Percentiles rank a stretch among this genome's conserved stretches.
These are phyloP conservation scores for Aphelenchoides bicaudatus DNA, from an alignment of 2,888 invertebrate genomes.

Conservation along the genomic window DNA sequence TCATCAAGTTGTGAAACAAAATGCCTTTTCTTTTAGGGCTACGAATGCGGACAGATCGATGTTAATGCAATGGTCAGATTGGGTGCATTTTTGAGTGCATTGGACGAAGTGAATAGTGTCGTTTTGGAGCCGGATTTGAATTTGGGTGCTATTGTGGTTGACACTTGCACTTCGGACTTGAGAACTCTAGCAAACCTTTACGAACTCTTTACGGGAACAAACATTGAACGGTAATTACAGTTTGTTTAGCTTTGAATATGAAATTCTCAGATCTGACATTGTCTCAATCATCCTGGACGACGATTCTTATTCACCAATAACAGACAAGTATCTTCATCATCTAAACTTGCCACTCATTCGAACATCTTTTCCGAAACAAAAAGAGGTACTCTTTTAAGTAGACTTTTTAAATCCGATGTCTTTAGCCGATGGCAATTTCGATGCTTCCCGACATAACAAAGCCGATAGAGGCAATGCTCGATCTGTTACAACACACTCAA, in stretches of 20 bases:
- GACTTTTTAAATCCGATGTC: constrained; percentile 13
- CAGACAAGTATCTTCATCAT: constrained; percentile 43
- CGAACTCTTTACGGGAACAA: constrained; percentile 51
- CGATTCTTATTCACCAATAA: constrained; percentile 45
- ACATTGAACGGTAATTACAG: too few relatives aligned
- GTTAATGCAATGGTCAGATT: constrained; percentile 49
- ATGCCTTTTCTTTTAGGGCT: constrained; percentile 35
- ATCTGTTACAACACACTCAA: constrained; percentile 39
- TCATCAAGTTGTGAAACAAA: constrained; percentile 13
- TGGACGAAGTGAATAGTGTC: constrained; percentile 37
- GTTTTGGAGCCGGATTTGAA: constrained; percentile 32
- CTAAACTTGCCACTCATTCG: constrained; percentile 47
- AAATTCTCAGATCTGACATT: constrained; percentile 39
- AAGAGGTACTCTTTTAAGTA: constrained; percentile 20
- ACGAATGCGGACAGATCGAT: constrained; percentile 52
- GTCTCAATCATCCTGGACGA: constrained; percentile 53
- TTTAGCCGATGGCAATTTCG: constrained; percentile 40
- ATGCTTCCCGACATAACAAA: constrained; percentile 39
- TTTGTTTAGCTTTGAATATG: constrained; percentile 3
- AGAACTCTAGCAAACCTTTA: constrained; percentile 53
- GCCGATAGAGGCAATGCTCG: constrained; percentile 42
- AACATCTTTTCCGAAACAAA: constrained; percentile 39
- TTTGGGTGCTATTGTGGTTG: constrained; percentile 49
- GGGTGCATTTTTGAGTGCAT: constrained; percentile 46
- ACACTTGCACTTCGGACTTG: constrained; percentile 50